Conservation (phyloP, 2,797 vertebrate genomes). For the Premnoplex brunnescens region DNA sequence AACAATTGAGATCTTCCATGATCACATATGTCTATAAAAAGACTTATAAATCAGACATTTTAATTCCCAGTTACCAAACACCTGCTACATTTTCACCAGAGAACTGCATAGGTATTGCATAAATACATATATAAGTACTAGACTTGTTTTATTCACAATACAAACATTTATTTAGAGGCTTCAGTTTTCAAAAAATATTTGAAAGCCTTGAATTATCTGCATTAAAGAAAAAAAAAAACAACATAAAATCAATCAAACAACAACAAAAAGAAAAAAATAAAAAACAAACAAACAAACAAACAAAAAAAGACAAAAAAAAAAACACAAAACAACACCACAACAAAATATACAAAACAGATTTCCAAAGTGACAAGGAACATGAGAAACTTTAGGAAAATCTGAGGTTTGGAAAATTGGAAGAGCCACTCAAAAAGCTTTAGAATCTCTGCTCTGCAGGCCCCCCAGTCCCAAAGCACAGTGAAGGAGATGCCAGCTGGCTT, state of each 20-base stretch:
- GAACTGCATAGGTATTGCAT: not conserved
- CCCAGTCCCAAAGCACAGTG: not conserved
- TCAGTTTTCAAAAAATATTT: not conserved
- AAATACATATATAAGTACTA: not conserved
- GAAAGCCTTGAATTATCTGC: not conserved
- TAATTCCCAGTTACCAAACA: not conserved
- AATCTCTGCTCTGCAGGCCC: not conserved
- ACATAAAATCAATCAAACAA: accelerated
- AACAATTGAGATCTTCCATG: not conserved
- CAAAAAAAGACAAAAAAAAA: too few species aligned
- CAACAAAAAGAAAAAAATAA: too few species aligned
- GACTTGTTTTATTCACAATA: not conserved
- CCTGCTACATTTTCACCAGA: not conserved
- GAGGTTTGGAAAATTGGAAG: constrained; percentile 25
- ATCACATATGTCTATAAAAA: not conserved
- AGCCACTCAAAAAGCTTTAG: not conserved
- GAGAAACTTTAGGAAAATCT: constrained; percentile 28
- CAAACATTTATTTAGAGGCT: not conserved
- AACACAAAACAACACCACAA: not conserved
- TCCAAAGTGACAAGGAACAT: not conserved
- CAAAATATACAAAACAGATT: not conserved
- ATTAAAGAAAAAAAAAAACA: not conserved
- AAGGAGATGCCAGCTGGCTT: not conserved
- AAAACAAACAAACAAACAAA: too few species aligned
- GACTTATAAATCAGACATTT: not conserved